Conservation (phyloP, 2,113 vertebrate species). For the Phodopus roborovskii region DNA sequence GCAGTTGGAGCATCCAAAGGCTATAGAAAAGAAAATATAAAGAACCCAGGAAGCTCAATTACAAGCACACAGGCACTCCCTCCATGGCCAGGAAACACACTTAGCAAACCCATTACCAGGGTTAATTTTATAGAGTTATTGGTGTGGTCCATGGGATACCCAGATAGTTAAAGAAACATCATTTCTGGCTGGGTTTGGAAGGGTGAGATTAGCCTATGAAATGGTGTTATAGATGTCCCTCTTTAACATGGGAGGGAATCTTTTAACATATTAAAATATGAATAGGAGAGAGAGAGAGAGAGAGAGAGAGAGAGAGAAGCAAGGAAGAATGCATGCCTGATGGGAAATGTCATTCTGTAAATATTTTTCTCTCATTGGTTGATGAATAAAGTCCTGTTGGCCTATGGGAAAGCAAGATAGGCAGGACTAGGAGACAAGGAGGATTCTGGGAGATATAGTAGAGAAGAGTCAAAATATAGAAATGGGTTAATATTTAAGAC, state of each 20-base stretch:
- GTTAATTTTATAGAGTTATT: not conserved
- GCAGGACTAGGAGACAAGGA: no score
- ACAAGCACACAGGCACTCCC: not conserved
- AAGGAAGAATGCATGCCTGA: no score
- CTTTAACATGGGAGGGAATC: not conserved
- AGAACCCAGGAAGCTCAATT: not conserved
- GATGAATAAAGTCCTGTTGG: no score
- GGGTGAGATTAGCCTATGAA: not conserved
- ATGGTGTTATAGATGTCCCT: not conserved
- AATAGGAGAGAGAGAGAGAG: not conserved
- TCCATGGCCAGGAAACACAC: not conserved
- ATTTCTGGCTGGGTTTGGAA: not conserved
- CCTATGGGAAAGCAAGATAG: no score
- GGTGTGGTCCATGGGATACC: not conserved
- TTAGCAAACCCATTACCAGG: not conserved
- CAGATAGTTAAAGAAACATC: not conserved
- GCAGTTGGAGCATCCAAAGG: not conserved
- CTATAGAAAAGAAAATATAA: not conserved
- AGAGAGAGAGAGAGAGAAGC: not conserved
- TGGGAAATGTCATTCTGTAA: no score
- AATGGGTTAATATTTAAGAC: no score
- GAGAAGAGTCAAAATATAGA: no score
- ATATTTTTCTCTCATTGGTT: no score
- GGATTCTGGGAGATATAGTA: no score
- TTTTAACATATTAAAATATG: not conserved